A percentile compares a stretch with the other conserved stretches of the same genome.
Evolutionary conservation across 1,140 invertebrate species (phyloP).

Genomic region (Magallana gigas): DNA sequence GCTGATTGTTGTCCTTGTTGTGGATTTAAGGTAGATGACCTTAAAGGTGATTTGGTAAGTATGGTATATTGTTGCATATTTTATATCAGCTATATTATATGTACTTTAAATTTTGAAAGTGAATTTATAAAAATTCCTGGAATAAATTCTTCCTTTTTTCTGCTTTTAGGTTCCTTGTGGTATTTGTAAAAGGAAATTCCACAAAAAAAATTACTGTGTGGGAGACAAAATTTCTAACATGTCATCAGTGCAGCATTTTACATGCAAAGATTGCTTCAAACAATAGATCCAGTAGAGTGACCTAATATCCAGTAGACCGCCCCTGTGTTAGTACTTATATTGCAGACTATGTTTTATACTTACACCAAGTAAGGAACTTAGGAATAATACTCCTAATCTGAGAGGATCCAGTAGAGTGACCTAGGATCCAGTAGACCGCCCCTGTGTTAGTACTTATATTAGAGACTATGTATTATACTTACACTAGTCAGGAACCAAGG

Average conservation of each 20-base stretch:
- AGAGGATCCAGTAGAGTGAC: no score
- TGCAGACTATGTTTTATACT: neutral
- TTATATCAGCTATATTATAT: no score
- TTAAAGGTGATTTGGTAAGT: no score
- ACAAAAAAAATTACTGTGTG: slow-evolving; percentile 16
- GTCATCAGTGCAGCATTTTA: neutral
- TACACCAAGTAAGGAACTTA: neutral
- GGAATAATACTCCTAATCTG: neutral
- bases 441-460: no score
- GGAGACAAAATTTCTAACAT: neutral
- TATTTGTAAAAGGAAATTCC: slow-evolving; percentile 12
- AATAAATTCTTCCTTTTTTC: neutral
- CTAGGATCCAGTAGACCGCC: no score
- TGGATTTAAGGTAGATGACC: no score
- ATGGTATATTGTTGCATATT: no score
- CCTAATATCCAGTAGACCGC: neutral
- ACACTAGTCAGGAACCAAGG: no score
- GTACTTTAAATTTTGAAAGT: neutral
- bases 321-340: neutral
- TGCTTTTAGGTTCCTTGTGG: neutral
- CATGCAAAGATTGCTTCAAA: neutral
- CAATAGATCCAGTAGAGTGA: neutral
- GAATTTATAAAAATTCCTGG: neutral
- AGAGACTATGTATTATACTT: no score
- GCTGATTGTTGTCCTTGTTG: no score